Base-by-base conservation (phyloP, 2,797 vertebrate species). In the Tenualosa ilisha region DNA sequence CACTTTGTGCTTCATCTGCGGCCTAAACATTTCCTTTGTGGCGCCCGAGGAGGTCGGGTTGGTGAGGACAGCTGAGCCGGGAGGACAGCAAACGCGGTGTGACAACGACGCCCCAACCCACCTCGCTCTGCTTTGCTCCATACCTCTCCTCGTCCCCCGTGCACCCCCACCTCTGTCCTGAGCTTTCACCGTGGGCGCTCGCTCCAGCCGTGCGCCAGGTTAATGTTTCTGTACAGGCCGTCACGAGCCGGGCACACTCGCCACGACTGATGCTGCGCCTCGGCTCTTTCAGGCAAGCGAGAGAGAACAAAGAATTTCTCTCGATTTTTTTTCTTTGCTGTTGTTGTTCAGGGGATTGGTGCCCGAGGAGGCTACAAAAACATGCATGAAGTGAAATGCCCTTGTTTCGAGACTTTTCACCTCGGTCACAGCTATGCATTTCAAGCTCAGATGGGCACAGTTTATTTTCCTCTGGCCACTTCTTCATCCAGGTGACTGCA, bases 91-190 rank as follows among this genome's bases (percentile, higher is more conserved):
- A 95, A 96, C 92, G 82, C 84, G 85, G 92, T 93, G 92, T 95
- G 95, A 95, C 95, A 96, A 92, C 92, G 72, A 88, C 91, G 90
- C 92, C 94, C 93, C 94, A 92, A 88, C 93, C 93, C 9, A 11
- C 31, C 65, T n/a, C 37, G n/a, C 26, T 24, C 9, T 49, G 37
- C 59, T 24, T 54, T n/a, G 50, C 26, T 54, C 63, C 40, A 20
- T 54, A 43, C 46, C 59, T 31, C 79, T 81, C 63, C 63, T 9
- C 63, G 26, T 88, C 31, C 9, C 65, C 65, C 65, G 12, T 13
- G 6, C 65, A 3, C 37, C 68, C 68, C 3, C 37, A 40, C 31
- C 31, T 17, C 68, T 75, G 12, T 40, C 65, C 65, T 72, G 31
- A 72, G 65, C 65, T 50, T 37, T 82, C 82, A 59, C 72, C 89